Evolutionary conservation across 2,113 vertebrate genomes (phyloP), one percentile per base, ranked within the genome.

Genomic region (Galbula dea): DNA sequence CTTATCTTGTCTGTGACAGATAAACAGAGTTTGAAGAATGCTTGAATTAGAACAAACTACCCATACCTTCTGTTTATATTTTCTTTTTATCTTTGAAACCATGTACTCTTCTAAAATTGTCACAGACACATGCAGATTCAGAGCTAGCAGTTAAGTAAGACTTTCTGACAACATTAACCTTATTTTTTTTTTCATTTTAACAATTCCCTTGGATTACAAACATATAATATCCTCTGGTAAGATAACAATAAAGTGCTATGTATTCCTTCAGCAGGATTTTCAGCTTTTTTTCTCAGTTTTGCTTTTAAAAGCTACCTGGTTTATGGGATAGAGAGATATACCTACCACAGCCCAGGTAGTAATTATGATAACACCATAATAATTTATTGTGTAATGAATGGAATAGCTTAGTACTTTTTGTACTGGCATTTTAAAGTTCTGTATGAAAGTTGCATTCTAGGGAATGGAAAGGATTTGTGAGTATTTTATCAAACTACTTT

Each of bases 161-260:
- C 8, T 51, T 65, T 58, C 37, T 45, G 65, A 34, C n/a, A 86
- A 37, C 7, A 16, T 16, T 62, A 80, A 7, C 16, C 8, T n/a
- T n/a, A n/a, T n/a, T n/a, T 41, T 26, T 37, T 1, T 85, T n/a
- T 41, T 27, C 2, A 20, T 29, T 71, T 51, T 5, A 43, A 11
- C 2, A 51, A 11, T 45, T 54, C 18, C 65, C 12, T 52, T 43
- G 7, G 23, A 55, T 80, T 48, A 41, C 82, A 76, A 68, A 43
- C 58, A n/a, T n/a, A 58, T 7, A 2, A 9, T 6, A 27, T 62
- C 4, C 4, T 23, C 26, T 65, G 12, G 8, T 72, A 67, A 88
- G 13, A 7, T 24, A 69, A 26, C 8, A 6, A 22, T 46, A 8
- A 69, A 61, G 15, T 18, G 1, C 3, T 36, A 0, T 5, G 6